Conservation (phyloP, 2,888 invertebrate genomes). For the Epirrhoe alternata region DNA sequence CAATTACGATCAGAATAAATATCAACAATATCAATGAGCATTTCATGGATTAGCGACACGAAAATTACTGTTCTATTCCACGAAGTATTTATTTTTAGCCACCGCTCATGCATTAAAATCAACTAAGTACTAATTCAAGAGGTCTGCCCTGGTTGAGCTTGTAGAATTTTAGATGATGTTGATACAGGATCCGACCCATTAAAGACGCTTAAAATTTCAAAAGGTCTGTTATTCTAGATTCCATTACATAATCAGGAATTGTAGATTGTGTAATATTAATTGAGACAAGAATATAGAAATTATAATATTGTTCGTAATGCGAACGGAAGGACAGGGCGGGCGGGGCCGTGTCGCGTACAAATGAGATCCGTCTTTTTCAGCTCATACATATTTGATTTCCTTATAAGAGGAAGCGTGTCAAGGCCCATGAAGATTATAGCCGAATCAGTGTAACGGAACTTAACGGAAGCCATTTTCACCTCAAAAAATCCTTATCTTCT, state of each 20-base stretch:
- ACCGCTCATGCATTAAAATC: neutral
- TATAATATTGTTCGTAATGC: neutral
- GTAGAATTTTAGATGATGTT: slow-evolving; percentile 13
- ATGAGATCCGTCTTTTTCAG: slow-evolving; percentile 7
- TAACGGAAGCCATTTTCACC: slow-evolving; percentile 26
- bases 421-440: slow-evolving; percentile 9
- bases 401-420: slow-evolving; percentile 10
- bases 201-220: slow-evolving; percentile 31
- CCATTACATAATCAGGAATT: slow-evolving; percentile 24
- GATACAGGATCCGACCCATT: slow-evolving; percentile 13
- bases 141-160: neutral
- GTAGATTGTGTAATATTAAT: slow-evolving; percentile 16
- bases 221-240: slow-evolving; percentile 19
- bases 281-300: slow-evolving; percentile 2
- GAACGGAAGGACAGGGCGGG: neutral
- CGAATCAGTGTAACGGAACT: slow-evolving; percentile 12
- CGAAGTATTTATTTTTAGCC: neutral
- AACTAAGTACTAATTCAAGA: slow-evolving; percentile 1
- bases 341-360: neutral
- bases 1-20: neutral
- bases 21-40: neutral
- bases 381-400: slow-evolving; percentile 12
- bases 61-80: neutral
- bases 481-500: slow-evolving; percentile 21
- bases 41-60: too few relatives aligned